phyloP scores from a whole-genome alignment of 1,140 invertebrate genomes.

The Diuraphis noxia region DNA sequence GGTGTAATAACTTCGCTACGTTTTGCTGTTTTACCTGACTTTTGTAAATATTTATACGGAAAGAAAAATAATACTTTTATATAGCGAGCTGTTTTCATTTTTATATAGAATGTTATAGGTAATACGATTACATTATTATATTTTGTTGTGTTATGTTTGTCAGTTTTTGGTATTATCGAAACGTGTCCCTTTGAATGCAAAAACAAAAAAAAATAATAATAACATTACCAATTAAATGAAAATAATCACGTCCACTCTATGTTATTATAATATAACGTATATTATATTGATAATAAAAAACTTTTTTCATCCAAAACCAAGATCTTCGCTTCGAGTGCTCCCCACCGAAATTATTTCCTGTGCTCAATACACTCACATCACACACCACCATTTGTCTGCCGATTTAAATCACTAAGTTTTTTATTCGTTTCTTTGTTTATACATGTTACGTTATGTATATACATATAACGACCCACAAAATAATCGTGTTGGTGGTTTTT shows the following conservation, averaged over 20 bases:
- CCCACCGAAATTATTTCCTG: constrained; percentile 36
- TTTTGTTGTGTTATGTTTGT: constrained; percentile 45
- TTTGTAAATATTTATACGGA: constrained; percentile 36
- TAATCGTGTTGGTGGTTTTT: neutral
- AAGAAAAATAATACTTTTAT: constrained; percentile 33
- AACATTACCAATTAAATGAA: neutral
- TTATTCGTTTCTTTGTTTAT: neutral
- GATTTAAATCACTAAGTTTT: neutral
- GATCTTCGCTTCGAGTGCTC: constrained; percentile 15
- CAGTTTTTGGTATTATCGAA: constrained; percentile 12
- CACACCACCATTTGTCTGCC: neutral
- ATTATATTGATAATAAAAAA: neutral
- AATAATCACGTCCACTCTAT: neutral
- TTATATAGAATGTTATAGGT: constrained; percentile 39
- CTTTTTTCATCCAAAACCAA: neutral
- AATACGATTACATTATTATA: neutral
- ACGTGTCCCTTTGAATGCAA: neutral
- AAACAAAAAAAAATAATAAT: neutral
- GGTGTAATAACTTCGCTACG: neutral
- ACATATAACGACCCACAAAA: neutral
- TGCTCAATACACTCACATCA: constrained; percentile 47
- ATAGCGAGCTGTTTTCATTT: constrained; percentile 49
- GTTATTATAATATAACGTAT: neutral
- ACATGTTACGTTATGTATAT: neutral
- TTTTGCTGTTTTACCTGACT: constrained; percentile 26